phyloP scores from a whole-genome alignment of 2,113 vertebrate species.

The Plestiodon gilberti region DNA sequence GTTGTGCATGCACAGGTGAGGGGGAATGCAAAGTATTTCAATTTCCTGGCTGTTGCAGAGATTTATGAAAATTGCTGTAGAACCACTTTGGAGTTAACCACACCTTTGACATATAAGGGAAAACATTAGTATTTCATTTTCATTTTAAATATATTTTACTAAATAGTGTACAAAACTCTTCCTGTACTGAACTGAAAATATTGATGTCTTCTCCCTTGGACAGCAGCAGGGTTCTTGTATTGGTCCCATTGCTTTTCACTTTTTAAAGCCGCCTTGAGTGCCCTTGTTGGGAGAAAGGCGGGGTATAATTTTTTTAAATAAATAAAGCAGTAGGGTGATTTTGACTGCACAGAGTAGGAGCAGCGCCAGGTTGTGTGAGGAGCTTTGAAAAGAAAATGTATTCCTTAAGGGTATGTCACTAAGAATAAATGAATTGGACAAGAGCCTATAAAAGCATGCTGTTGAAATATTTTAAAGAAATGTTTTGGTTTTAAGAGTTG shows the following conservation, averaged over 20 bases:
- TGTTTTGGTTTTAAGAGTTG: background rate
- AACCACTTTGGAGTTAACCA: background rate
- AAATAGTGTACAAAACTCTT: background rate
- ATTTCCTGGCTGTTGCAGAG: no score
- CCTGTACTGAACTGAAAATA: background rate
- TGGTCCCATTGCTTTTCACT: background rate
- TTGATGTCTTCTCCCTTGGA: background rate
- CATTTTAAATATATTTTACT: background rate
- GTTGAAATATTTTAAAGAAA: background rate
- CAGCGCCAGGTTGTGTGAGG: background rate
- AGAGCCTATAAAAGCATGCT: background rate
- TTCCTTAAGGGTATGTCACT: background rate
- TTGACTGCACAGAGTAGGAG: background rate
- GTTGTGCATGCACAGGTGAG: no score
- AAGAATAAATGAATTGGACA: background rate
- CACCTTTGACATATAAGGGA: background rate
- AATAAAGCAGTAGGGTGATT: background rate
- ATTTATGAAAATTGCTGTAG: no score
- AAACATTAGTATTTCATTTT: background rate
- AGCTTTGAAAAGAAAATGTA: background rate
- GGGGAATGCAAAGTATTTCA: no score
- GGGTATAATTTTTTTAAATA: no score
- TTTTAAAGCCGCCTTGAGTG: no score
- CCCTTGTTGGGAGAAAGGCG: no score
- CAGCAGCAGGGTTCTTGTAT: background rate